Evolutionary conservation across 2,888 invertebrate genomes (phyloP).

Genomic region (Perizoma flavofasciatum): DNA sequence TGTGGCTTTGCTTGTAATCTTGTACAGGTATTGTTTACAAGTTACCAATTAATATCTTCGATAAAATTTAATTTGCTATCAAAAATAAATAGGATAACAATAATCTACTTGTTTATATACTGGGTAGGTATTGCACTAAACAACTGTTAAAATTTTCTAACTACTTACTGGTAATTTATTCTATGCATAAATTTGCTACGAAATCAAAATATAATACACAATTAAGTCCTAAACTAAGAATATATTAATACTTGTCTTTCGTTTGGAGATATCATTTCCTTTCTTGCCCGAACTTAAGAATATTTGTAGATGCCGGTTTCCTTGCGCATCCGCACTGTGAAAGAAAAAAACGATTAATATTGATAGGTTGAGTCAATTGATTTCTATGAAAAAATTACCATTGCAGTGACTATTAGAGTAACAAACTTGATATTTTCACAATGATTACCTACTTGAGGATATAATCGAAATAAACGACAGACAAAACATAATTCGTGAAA

Average conservation of each 20-base stretch:
- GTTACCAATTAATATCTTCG: constrained; percentile 3
- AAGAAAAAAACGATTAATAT: constrained; percentile 38
- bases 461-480: too few relatives aligned
- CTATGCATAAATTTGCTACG: constrained; percentile 30
- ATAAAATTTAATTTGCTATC: constrained; percentile 13
- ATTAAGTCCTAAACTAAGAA: constrained; percentile 27
- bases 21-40: constrained; percentile 1
- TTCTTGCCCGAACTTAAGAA: constrained; percentile 54
- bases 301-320: constrained; percentile 80
- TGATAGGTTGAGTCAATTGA: background rate
- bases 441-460: too few relatives aligned
- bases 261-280: constrained; percentile 26
- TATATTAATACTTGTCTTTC: constrained; percentile 48
- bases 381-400: too few relatives aligned
- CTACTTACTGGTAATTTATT: constrained; percentile 37
- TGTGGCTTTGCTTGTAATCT: constrained; percentile 11
- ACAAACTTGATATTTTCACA: too few relatives aligned
- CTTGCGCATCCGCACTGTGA: constrained; percentile 80
- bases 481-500: too few relatives aligned
- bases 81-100: constrained; percentile 48
- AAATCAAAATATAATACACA: constrained; percentile 23
- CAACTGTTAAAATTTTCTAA: constrained; percentile 28
- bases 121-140: constrained; percentile 50
- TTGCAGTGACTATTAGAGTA: too few relatives aligned
- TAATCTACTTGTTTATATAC: constrained; percentile 41